phyloP scores from a whole-genome alignment of 1,140 invertebrate genomes.

The Philaenus spumarius region DNA sequence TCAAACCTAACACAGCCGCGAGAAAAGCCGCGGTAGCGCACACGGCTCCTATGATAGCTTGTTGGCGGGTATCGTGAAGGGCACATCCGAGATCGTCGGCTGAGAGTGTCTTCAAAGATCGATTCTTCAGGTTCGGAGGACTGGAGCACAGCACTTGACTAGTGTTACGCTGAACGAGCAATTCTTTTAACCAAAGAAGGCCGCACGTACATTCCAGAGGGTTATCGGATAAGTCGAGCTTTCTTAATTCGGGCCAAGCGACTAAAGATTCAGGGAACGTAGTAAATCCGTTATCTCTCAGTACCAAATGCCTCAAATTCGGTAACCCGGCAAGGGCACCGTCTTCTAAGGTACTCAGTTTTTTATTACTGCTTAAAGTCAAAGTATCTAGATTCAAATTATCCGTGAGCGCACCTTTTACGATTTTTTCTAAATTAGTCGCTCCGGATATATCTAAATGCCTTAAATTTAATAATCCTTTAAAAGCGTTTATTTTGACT shows the following conservation, averaged over 20 bases:
- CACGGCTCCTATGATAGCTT: constrained; percentile 67
- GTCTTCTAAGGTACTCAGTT: constrained; percentile 59
- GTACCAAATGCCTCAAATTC: constrained; percentile 62
- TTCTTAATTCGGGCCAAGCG: constrained; percentile 67
- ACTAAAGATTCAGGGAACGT: constrained; percentile 66
- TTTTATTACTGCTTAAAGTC: constrained; percentile 67
- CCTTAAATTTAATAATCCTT: constrained; percentile 65
- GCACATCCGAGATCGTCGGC: constrained; percentile 74
- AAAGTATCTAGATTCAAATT: constrained; percentile 76
- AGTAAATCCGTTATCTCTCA: constrained; percentile 70
- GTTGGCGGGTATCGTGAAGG: constrained; percentile 62
- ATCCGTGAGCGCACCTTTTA: constrained; percentile 66
- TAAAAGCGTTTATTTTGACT: constrained; percentile 62
- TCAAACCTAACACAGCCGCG: constrained; percentile 56
- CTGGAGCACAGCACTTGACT: constrained; percentile 66
- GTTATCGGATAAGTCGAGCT: constrained; percentile 73
- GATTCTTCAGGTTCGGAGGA: constrained; percentile 61
- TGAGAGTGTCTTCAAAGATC: constrained; percentile 56
- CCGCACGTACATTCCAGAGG: constrained; percentile 75
- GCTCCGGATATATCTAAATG: constrained; percentile 70
- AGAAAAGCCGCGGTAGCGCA: constrained; percentile 59
- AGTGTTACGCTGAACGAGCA: constrained; percentile 60
- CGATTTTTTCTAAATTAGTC: constrained; percentile 56
- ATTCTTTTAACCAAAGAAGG: constrained; percentile 68
- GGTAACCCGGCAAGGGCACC: constrained; percentile 68